Evolutionary conservation across 1,140 invertebrate species (phyloP).

Genomic region (Danaus melanippus): DNA sequence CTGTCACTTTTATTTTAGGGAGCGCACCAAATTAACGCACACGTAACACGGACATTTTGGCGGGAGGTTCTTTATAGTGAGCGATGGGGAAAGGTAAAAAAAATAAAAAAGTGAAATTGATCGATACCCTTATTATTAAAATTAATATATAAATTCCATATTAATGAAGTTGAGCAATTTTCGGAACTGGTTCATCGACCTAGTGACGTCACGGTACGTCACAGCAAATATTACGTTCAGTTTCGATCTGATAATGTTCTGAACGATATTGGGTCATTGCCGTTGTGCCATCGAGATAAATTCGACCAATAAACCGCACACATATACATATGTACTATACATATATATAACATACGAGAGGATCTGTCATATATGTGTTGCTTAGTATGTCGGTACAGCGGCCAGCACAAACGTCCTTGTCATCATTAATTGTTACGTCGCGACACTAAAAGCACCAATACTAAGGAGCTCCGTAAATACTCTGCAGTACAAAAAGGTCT

Average conservation of each 20-base stretch:
- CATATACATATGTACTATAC: too few species aligned
- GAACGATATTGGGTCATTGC: slow-evolving; percentile 43
- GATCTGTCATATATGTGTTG: neutral
- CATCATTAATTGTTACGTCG: slow-evolving; percentile 11
- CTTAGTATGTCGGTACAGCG: slow-evolving; percentile 1
- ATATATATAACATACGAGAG: slow-evolving; percentile 1
- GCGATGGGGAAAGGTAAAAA: neutral
- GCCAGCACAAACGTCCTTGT: slow-evolving; percentile 8
- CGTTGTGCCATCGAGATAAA: slow-evolving; percentile 20
- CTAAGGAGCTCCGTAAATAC: neutral
- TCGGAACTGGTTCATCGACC: slow-evolving; percentile 20
- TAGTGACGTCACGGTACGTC: slow-evolving; percentile 32
- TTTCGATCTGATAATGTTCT: slow-evolving; percentile 19
- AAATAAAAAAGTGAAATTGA: too few species aligned
- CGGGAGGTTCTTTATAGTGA: slow-evolving; percentile 7
- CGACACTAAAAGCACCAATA: slow-evolving; percentile 12
- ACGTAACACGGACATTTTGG: slow-evolving; percentile 19
- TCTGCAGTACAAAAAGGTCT: too few species aligned
- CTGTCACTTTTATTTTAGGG: slow-evolving; percentile 60
- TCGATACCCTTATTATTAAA: neutral
- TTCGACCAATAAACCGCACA: too few species aligned
- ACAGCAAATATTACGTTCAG: slow-evolving; percentile 21
- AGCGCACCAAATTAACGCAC: slow-evolving; percentile 35
- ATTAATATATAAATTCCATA: neutral
- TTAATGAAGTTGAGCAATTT: neutral